These are phyloP conservation scores for Acropora tenuis DNA, from an alignment of 64 coral and sea anemone genomes.

Conservation along the genomic window DNA sequence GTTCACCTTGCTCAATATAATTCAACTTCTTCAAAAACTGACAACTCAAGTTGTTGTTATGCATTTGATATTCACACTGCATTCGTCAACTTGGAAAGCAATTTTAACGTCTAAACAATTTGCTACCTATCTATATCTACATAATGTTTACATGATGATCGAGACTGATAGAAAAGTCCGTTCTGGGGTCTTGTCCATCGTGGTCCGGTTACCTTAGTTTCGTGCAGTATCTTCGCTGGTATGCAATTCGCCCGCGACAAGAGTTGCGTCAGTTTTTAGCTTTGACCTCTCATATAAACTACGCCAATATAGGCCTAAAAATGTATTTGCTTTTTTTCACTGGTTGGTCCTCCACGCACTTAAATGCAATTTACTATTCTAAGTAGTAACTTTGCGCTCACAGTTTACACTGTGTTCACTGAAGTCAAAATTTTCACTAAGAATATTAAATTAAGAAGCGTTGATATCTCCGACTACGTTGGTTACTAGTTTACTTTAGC, in stretches of 20 bases:
- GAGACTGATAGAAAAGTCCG: background rate
- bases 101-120: slow-evolving; percentile 4
- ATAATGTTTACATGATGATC: background rate
- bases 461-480: background rate
- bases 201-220: slow-evolving; percentile 19
- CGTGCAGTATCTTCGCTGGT: background rate
- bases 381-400: background rate
- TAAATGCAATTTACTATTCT: background rate
- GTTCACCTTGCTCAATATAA: slow-evolving; percentile 53
- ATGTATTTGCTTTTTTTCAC: background rate
- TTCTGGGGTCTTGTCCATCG: background rate
- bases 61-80: slow-evolving; percentile 28
- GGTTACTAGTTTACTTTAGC: background rate
- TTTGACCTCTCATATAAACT: background rate
- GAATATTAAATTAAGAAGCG: background rate
- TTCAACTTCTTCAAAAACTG: slow-evolving; percentile 14
- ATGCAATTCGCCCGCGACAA: background rate
- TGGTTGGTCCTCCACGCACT: background rate
- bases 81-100: background rate
- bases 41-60: background rate
- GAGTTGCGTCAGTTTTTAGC: background rate
- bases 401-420: background rate
- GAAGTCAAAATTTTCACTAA: background rate
- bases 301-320: background rate
- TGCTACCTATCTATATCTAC: background rate